A percentile compares a stretch with the other conserved stretches of the same genome.
These are phyloP conservation scores for Pseudorectes ferrugineus DNA, from an alignment of 2,113 vertebrate genomes.

Conservation along the genomic window DNA sequence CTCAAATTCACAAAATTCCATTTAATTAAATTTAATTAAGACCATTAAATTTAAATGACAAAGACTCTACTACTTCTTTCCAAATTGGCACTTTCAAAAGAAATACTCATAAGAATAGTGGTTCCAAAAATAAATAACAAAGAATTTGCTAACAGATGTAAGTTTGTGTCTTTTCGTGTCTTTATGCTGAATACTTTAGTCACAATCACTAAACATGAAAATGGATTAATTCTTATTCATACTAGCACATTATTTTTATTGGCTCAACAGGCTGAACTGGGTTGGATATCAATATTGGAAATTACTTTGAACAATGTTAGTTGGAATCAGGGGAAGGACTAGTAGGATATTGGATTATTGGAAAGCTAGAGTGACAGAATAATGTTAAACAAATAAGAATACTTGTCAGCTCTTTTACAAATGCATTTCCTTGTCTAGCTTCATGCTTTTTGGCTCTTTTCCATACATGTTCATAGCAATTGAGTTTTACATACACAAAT, in stretches of 20 bases:
- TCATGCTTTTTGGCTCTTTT: neutral
- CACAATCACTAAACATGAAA: neutral
- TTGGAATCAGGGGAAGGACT: neutral
- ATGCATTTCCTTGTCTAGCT: neutral
- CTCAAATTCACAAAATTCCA: neutral
- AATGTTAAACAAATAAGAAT: neutral
- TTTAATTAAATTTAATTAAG: neutral
- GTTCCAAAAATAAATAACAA: neutral
- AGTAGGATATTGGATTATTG: neutral
- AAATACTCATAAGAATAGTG: neutral
- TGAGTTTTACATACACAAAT: neutral
- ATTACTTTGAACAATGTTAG: neutral
- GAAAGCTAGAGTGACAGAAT: neutral
- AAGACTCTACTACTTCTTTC: neutral
- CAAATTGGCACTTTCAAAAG: neutral
- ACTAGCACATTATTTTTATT: neutral
- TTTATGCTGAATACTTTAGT: neutral
- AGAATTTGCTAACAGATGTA: neutral
- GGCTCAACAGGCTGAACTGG: neutral
- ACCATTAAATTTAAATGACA: neutral
- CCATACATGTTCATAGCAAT: neutral
- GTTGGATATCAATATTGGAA: neutral
- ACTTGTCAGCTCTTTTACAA: neutral
- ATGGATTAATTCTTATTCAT: neutral
- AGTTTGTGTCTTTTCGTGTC: neutral